Evolutionary conservation across 2,113 vertebrate species (phyloP), one percentile per base, ranked within the genome.

Genomic region (Choloepus hoffmanni): DNA sequence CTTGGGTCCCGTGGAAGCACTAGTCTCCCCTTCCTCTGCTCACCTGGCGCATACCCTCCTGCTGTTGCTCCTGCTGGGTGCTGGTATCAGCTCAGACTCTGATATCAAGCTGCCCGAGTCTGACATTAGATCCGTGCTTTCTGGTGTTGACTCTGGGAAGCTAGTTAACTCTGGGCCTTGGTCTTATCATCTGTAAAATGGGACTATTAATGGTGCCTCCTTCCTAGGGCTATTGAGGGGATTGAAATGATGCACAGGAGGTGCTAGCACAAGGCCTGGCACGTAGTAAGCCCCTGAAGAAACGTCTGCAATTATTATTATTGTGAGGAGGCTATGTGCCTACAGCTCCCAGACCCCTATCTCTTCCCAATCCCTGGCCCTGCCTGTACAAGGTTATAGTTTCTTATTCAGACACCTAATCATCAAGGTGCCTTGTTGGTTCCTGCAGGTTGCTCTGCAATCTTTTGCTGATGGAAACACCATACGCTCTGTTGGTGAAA

Each of bases 401-500:
- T 81, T 91, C 72, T 45, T 40, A 68, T 21, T 45, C 58, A 2
- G 60, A 81, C 0, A n/a, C 0, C 40, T 48, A 67, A 89, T 76
- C 81, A 60, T 77, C 77, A 7, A 65, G 81, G 95, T n/a, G 11
- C 16, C 70, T 60, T 5, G 36, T 62, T 50, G 50, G 60, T 63
- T 50, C 53, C 73, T 21, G 48, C 0, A 0, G 3, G 43, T n/a
- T 85, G 48, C 63, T 43, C 89, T 60, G 33, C 33, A 95, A 30
- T 14, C 76, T 94, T 84, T 68, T 23, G 82, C 85, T 74, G 91
- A 95, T 30, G 89, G 91, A 94, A 95, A 98, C 63, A 82, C 76
- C 78, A 23, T 63, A 92, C 62, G 95, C 87, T 65, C 92, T 88
- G 94, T 23, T 92, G 95, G 96, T 90, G 84, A 94, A 97, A 90